Base-by-base conservation (phyloP, 92 coral and sea anemone species). In the Umimayanthus kanabou region DNA sequence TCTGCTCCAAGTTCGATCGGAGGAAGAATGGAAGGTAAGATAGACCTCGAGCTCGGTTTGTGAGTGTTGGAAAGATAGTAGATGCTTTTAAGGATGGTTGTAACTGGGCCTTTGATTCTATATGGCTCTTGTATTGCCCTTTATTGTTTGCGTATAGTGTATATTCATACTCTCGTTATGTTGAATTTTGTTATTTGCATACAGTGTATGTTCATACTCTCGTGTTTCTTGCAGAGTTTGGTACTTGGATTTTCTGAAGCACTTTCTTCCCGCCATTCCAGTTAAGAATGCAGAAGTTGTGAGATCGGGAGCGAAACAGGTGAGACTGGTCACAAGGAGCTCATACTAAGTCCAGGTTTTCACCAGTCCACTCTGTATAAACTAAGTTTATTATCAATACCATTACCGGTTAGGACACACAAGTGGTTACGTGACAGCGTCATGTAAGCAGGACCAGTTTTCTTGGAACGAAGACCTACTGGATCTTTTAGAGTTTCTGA, bases 211-310 rank as follows among this genome's bases (percentile, higher is more conserved):
- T 26, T 72, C 9, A 10, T 72, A 26, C 42, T 1, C 40, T 11
- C 65, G 3, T 49, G 67, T 53, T 81, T 30, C 85, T 71, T 55
- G 18, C 83, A 94, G 97, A 37, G 90, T 94, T 73, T 89, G 89
- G 88, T 94, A 92, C 89, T 76, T 89, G 76, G 97, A 94, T 23
- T 94, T 94, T 84, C 77, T 94, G 40, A 93, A 93, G 75, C 30
- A 67, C 14, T 92, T 89, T 49, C 92, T 94, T 9, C 97, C 97
- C 89, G 89, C 92, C 45, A 87, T 94, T 92, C 95, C 95, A 53
- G 91, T 93, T 80, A 92, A 92, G 7, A 67, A 86, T 26, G 79
- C 89, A 29, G 87, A 89, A 30, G 69, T 91, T 28, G 90, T 82
- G 18, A 90, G 86, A 39, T 75, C 78, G 72, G 55, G 88, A 29